Evolutionary conservation across 2,113 vertebrate species (phyloP), one percentile per base, ranked within the genome.

Genomic region (Lasiurus cinereus): DNA sequence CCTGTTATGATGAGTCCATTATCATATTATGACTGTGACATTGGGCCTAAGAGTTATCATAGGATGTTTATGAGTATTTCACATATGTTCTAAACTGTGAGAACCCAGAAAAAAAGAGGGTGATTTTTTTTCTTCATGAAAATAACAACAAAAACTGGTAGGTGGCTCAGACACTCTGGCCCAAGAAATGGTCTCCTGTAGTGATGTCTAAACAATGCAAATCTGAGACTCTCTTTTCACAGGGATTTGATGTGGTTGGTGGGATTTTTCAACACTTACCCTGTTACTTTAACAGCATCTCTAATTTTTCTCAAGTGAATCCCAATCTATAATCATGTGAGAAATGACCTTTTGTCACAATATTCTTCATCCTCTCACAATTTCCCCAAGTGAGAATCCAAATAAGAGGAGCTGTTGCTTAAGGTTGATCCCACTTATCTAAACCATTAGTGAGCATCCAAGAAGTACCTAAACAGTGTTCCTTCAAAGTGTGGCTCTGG

Each of bases 291-390:
- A n/a, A 52, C 2, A 62, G 22, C 48, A 5, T 43, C 43, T 16
- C 15, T 43, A 72, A 59, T 19, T 86, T 86, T 80, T 69, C 31
- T 79, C 27, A 96, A 79, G 91, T 8, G n/a, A 67, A 88, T 56
- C 12, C 73, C 83, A 50, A 48, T 93, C 36, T 33, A 4, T 14
- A 7, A 31, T 59, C 16, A n/a, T 36, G 33, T 11, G 29, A 31
- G 7, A 36, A 78, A 54, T 16, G 4, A 22, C 22, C 33, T 62
- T 39, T 74, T 88, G 14, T 19, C 36, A 66, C 72, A 52, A 2
- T 27, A 19, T 3, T 62, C 31, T 43, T 91, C 21, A 36, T 11
- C n/a, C 1, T 74, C 62, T 79, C 36, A 46, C n/a, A 64, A 11
- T 56, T 73, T 90, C 27, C 84, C 36, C 52, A 72, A 54, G 62